Percentiles rank a stretch among this genome's conserved stretches.
phyloP scores from a whole-genome alignment of 2,797 vertebrate genomes.

The Hybognathus amarus region DNA sequence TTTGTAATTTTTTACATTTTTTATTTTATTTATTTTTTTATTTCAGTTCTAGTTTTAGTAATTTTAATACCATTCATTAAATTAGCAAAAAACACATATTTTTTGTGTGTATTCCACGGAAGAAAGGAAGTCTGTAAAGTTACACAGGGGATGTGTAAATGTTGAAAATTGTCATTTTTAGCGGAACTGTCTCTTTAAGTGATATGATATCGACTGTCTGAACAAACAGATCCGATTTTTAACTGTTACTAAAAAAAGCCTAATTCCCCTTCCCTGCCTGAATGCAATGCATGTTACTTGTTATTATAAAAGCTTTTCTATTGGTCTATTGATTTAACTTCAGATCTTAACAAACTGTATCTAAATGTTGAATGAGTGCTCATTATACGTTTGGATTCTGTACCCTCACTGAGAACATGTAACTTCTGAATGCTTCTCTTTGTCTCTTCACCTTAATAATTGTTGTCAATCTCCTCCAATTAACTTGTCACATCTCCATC shows the following conservation, averaged over 20 bases:
- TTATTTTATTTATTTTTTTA: background rate
- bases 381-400: background rate
- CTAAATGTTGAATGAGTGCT: slow-evolving; percentile 18
- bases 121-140: background rate
- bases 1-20: background rate
- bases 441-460: slow-evolving; percentile 24
- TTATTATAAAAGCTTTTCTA: slow-evolving; percentile 17
- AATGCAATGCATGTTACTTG: slow-evolving; percentile 34
- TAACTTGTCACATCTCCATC: slow-evolving; percentile 8
- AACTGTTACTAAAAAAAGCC: slow-evolving; percentile 2
- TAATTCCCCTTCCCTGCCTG: slow-evolving; percentile 21
- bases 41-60: background rate
- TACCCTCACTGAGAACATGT: slow-evolving; percentile 16
- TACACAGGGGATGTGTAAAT: background rate
- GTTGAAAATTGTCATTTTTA: background rate
- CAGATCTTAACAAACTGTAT: background rate
- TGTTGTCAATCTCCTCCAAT: background rate
- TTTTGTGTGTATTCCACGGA: background rate
- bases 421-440: slow-evolving; percentile 13
- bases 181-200: background rate
- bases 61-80: background rate
- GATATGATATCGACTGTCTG: slow-evolving; percentile 8
- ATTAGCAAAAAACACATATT: background rate
- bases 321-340: background rate
- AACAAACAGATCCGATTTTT: background rate